phyloP scores from a whole-genome alignment of 2,113 vertebrate genomes.

The Hippolais icterina region DNA sequence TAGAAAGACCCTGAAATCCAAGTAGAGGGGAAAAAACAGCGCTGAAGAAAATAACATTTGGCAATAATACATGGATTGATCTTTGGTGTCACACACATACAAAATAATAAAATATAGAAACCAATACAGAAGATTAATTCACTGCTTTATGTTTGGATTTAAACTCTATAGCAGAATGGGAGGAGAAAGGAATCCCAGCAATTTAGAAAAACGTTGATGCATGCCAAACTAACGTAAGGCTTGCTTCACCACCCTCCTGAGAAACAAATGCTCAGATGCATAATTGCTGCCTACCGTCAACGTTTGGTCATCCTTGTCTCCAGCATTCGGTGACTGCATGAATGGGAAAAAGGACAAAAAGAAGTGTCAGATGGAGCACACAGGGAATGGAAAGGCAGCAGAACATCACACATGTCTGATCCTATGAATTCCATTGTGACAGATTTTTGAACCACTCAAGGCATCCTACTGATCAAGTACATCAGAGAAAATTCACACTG shows the following conservation, averaged over 20 bases:
- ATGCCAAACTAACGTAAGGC: constrained; percentile 15
- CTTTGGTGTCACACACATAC: neutral
- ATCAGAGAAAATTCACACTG: neutral
- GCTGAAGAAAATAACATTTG: neutral
- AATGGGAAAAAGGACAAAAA: constrained; percentile 49
- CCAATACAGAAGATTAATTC: neutral
- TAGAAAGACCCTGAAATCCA: neutral
- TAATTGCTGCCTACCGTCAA: constrained; percentile 73
- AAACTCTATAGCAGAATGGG: neutral
- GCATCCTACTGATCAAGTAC: neutral
- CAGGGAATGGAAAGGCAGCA: neutral
- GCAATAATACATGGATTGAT: neutral
- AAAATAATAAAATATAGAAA: neutral
- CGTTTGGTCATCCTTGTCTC: constrained; percentile 73
- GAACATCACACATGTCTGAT: neutral
- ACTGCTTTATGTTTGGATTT: neutral
- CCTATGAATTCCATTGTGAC: neutral
- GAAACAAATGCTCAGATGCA: constrained; percentile 26
- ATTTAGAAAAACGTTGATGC: neutral
- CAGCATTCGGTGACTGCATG: constrained; percentile 68
- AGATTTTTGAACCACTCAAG: neutral
- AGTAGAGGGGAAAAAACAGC: neutral
- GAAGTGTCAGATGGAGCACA: neutral
- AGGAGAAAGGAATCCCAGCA: neutral
- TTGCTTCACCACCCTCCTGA: neutral